A percentile compares a stretch with the other conserved stretches of the same genome.
These are phyloP conservation scores for Apodemia hepburni DNA, from an alignment of 2,888 invertebrate species.

Conservation along the genomic window DNA sequence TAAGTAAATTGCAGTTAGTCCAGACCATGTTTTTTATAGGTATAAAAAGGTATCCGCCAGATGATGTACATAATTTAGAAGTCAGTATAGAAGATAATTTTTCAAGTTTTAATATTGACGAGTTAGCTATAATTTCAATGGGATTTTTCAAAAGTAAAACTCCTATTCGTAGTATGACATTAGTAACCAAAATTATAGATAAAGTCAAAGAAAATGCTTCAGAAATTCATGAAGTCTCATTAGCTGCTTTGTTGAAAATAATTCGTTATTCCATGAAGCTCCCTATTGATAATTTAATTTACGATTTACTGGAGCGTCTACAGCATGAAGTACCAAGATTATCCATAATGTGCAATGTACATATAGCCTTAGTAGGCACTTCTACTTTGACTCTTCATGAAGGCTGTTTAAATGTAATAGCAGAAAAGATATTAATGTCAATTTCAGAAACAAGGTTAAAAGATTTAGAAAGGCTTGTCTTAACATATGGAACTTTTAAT, in stretches of 20 bases:
- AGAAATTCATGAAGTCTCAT: conserved; percentile 81
- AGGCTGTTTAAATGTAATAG: conserved; percentile 59
- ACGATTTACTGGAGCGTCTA: conserved; percentile 75
- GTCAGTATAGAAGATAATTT: conserved; percentile 71
- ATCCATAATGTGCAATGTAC: conserved; percentile 82
- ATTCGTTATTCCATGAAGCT: conserved; percentile 80
- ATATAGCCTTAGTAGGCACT: conserved; percentile 83
- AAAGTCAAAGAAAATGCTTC: conserved; percentile 72
- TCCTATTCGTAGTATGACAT: conserved; percentile 71
- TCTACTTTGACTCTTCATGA: conserved; percentile 58
- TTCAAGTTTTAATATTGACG: conserved; percentile 80
- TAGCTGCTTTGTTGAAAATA: conserved; percentile 83
- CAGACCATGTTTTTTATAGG: conserved; percentile 85
- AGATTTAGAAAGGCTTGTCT: conserved; percentile 86
- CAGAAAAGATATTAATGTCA: conserved; percentile 69
- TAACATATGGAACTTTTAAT: conserved; percentile 82
- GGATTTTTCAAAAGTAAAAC: conserved; percentile 89
- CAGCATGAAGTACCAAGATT: conserved; percentile 78
- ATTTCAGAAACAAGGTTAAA: conserved; percentile 81
- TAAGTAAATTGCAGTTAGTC: conserved; percentile 82
- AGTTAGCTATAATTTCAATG: conserved; percentile 86
- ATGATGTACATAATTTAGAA: conserved; percentile 85
- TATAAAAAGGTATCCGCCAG: conserved; percentile 72
- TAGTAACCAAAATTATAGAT: conserved; percentile 73
- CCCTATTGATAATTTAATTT: conserved; percentile 62